These are phyloP conservation scores for Melanostoma scalare DNA, from an alignment of 2,888 invertebrate genomes.

Conservation along the genomic window DNA sequence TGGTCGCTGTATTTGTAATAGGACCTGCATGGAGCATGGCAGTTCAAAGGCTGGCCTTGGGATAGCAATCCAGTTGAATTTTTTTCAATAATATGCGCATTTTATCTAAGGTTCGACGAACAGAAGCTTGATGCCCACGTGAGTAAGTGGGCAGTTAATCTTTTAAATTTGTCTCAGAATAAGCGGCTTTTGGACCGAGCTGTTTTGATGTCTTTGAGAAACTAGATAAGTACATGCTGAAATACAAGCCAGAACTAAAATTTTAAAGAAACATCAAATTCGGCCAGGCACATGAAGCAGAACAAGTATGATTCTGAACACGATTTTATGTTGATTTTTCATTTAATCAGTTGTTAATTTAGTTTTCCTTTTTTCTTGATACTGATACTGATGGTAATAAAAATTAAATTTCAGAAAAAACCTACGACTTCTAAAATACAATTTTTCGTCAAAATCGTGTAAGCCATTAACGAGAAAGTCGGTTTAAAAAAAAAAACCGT, in stretches of 20 bases:
- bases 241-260: constrained; percentile 81
- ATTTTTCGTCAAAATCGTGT: no score
- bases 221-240: constrained; percentile 90
- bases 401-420: no score
- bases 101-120: constrained; percentile 98
- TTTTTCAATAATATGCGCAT: constrained; percentile 97
- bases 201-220: constrained; percentile 96
- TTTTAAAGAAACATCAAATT: no score
- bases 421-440: no score
- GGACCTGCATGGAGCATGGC: constrained; percentile 99
- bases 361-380: no score
- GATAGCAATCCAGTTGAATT: constrained; percentile 98
- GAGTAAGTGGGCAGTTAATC: constrained; percentile 97
- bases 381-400: no score
- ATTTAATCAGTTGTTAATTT: no score
- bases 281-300: no score
- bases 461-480: no score
- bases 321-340: no score
- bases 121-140: constrained; percentile 97
- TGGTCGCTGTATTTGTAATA: constrained; percentile 99
- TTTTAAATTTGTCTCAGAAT: constrained; percentile 94
- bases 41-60: constrained; percentile 99
- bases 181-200: constrained; percentile 99
- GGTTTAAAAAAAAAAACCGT: no score
- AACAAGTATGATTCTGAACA: no score